A percentile compares a stretch with the other conserved stretches of the same genome.
phyloP scores from a whole-genome alignment of 1,140 invertebrate genomes.

The Palaemon carinicauda region DNA sequence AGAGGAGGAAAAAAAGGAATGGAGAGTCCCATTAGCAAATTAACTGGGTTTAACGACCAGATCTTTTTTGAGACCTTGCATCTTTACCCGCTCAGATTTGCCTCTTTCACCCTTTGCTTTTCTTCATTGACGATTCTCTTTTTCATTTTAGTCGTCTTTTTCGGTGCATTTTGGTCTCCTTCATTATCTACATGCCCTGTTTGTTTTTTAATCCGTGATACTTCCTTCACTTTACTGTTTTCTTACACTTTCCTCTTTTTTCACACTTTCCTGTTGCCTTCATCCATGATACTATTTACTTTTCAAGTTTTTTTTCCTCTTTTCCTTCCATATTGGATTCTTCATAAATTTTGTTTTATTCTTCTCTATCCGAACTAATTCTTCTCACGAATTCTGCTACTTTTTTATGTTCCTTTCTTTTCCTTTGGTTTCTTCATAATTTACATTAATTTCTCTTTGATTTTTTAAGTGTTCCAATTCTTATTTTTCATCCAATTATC shows the following conservation, averaged over 20 bases:
- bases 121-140: neutral
- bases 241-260: neutral
- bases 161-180: neutral
- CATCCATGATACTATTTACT: neutral
- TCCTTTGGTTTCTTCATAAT: neutral
- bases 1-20: neutral
- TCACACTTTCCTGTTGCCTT: neutral
- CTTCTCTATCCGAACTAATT: too few species aligned
- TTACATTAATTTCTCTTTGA: neutral
- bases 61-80: too few species aligned
- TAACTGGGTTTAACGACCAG: too few species aligned
- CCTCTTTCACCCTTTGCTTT: neutral
- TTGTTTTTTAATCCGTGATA: too few species aligned
- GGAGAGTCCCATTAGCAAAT: too few species aligned
- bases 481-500: neutral
- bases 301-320: neutral
- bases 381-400: too few species aligned
- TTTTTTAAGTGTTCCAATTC: neutral
- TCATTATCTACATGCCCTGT: too few species aligned
- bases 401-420: neutral
- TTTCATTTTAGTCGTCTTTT: neutral
- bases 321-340: neutral
- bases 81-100: neutral
- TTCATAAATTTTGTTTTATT: neutral
- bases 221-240: neutral